Conservation (phyloP, 35 echinoderm and acorn worm species). For the Apostichopus californicus region DNA sequence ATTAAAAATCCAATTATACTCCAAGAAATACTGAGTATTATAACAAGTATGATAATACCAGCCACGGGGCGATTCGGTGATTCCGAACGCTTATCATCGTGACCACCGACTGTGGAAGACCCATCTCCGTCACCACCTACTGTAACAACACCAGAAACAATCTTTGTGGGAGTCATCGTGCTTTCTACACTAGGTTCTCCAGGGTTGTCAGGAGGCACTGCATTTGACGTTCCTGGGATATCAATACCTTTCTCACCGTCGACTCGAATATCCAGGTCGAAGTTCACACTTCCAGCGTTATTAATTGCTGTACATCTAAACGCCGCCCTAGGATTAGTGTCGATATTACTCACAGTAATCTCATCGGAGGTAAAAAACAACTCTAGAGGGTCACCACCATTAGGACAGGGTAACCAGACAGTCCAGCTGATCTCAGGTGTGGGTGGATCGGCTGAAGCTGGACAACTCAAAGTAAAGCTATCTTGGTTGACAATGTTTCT, state of each 20-base stretch:
- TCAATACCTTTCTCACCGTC: background rate
- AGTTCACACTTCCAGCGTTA: background rate
- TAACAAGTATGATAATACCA: constrained; percentile 18
- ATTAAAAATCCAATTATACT: background rate
- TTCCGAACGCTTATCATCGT: background rate
- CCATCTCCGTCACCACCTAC: background rate
- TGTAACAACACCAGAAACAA: background rate
- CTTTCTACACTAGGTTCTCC: background rate
- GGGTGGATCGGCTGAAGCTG: constrained; percentile 35
- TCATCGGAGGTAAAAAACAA: too few species aligned
- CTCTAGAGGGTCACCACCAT: too few species aligned
- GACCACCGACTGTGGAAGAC: background rate
- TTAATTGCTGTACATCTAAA: too few species aligned
- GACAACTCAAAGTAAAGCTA: constrained; percentile 17
- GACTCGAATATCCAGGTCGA: constrained; percentile 32
- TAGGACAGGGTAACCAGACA: background rate
- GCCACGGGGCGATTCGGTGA: background rate
- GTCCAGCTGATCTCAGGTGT: constrained; percentile 23
- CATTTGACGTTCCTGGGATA: background rate
- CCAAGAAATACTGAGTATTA: constrained; percentile 25
- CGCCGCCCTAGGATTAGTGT: too few species aligned
- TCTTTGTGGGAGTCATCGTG: background rate
- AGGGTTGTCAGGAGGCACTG: background rate
- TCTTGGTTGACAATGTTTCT: background rate
- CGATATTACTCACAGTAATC: too few species aligned